Evolutionary conservation across 1,140 invertebrate genomes (phyloP), one percentile per base, ranked within the genome.

Genomic region (Cherax destructor): DNA sequence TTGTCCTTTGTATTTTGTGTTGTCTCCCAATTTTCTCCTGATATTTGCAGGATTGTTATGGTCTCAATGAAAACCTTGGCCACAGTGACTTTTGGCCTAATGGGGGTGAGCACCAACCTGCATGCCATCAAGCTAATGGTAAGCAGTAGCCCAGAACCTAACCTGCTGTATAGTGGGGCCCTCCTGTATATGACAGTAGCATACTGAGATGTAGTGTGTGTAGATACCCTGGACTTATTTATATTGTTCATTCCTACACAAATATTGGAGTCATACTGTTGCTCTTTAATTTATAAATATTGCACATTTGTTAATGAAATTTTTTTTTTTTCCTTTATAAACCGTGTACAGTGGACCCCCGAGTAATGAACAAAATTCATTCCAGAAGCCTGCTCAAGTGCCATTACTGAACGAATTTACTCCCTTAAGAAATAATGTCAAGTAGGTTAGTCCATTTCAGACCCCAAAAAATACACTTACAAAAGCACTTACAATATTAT

Each of bases 41-140:
- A 10, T 72, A 52, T 18, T 47, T 50, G 3, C 72, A 91, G 89
- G 83, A 85, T 59, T 91, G 89, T 30, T 91, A 86, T 30, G 89
- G 89, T 16, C 65, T 91, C 77, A 91, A 91, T 85, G 89, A 91
- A 47, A 91, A 91, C n/a, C 21, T 91, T 3, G 89, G 89, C 1
- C 83, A 91, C 76, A 85, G 83, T 52, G 89, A 91, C 41, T 91
- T 91, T 13, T 91, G 88, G 89, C 89, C 89, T 24, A 91, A 91
- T 72, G 89, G 89, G 7, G 89, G 89, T 18, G 52, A 86, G 47
- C 83, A 91, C 47, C 89, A 91, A 56, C 89, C 89, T 0, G 76
- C 83, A 0, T 91, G 89, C 59, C 7, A 18, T 0, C n/a, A 21
- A 49, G 30, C 21, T n/a, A 50, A n/a, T 79, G 83, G 77, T 72